phyloP scores from a whole-genome alignment of 2,113 vertebrate genomes.

The Proterorhinus semilunaris region DNA sequence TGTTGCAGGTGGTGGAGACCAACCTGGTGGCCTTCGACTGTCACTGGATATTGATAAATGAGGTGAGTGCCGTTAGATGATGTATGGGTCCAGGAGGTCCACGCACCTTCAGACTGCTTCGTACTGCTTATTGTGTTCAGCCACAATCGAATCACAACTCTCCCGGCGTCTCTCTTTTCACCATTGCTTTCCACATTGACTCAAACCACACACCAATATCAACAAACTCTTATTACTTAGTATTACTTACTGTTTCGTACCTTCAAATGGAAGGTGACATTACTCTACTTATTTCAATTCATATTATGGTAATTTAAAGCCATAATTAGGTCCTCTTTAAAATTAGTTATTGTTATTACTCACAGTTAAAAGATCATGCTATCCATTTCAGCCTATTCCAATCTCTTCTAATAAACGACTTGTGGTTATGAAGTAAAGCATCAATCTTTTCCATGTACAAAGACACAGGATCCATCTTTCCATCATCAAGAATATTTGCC shows the following conservation, averaged over 20 bases:
- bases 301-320: too few relatives aligned
- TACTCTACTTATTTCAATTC: too few relatives aligned
- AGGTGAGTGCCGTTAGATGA: constrained; percentile 80
- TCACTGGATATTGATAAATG: constrained; percentile 99
- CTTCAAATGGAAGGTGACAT: too few relatives aligned
- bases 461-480: neutral
- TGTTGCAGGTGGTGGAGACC: constrained; percentile 94
- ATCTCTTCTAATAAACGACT: neutral
- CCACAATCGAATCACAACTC: constrained; percentile 19
- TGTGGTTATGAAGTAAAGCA: neutral
- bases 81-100: constrained; percentile 18
- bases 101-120: constrained; percentile 1
- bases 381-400: too few relatives aligned
- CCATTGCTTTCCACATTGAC: constrained; percentile 10
- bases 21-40: constrained; percentile 99
- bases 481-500: neutral
- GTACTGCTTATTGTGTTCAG: constrained; percentile 37
- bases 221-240: neutral
- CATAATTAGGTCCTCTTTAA: too few relatives aligned
- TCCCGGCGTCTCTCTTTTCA: constrained; percentile 3
- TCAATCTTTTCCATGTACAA: neutral
- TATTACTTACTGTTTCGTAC: too few relatives aligned
- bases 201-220: neutral
- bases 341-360: neutral
- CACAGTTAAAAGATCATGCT: too few relatives aligned